Percentiles rank a stretch among this genome's conserved stretches.
These are phyloP conservation scores for Strigops habroptila DNA, from an alignment of 2,113 vertebrate genomes.

Conservation along the genomic window DNA sequence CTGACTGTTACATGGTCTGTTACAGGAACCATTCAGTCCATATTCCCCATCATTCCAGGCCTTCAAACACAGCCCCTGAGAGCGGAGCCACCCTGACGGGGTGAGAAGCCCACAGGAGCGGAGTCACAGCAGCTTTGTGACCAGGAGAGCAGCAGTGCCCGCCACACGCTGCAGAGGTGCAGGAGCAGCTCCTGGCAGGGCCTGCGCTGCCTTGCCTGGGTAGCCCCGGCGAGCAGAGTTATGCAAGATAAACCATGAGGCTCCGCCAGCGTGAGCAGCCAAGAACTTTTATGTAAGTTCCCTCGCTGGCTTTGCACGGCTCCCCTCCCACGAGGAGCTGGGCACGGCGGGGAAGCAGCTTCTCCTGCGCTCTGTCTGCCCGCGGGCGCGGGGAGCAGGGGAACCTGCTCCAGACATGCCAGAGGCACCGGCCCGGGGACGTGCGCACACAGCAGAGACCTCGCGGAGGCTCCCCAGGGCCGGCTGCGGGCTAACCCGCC, in stretches of 20 bases:
- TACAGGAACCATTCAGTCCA: not conserved
- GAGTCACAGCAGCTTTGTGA: not conserved
- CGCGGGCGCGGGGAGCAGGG: not conserved
- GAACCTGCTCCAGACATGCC: not conserved
- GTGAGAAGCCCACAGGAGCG: not conserved
- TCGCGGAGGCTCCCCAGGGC: too few relatives aligned
- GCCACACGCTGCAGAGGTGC: not conserved
- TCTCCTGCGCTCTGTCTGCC: not conserved
- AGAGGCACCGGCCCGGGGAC: not conserved
- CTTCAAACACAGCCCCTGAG: fast-evolving
- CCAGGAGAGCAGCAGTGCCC: not conserved
- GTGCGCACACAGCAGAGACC: too few relatives aligned
- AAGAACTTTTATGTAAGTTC: constrained; percentile 51
- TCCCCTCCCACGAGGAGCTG: constrained; percentile 14
- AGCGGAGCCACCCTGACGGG: not conserved
- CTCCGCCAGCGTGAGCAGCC: not conserved
- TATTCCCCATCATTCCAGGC: not conserved
- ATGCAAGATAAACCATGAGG: constrained; percentile 37
- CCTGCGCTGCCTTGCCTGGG: not conserved
- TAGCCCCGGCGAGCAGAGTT: not conserved
- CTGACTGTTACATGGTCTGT: not conserved
- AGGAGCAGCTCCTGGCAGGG: not conserved
- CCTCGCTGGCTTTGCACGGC: not conserved
- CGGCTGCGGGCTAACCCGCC: too few relatives aligned
- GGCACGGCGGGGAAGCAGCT: not conserved